Conservation (phyloP, 2,888 invertebrate genomes). For the Euphydryas editha region DNA sequence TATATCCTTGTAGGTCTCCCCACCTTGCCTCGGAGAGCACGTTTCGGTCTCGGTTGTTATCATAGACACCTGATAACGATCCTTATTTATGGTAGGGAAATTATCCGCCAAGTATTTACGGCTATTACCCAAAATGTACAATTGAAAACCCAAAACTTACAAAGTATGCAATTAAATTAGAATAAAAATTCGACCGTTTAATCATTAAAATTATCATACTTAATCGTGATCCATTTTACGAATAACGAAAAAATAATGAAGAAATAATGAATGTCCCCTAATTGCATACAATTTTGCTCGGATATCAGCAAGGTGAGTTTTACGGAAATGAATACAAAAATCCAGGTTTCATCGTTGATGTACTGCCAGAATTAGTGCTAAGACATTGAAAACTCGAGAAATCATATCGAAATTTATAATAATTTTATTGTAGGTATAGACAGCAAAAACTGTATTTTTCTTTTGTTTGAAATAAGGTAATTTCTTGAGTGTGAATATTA, state of each 20-base stretch:
- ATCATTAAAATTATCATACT: slow-evolving; percentile 5
- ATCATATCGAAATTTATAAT: slow-evolving; percentile 54
- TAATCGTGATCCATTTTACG: not conserved
- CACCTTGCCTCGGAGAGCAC: too few relatives aligned
- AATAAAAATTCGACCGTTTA: not conserved
- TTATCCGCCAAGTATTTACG: too few relatives aligned
- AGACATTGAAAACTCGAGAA: slow-evolving; percentile 59
- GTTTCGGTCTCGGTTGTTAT: too few relatives aligned
- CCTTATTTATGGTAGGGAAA: too few relatives aligned
- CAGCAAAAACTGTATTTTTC: slow-evolving; percentile 33
- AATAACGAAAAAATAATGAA: not conserved
- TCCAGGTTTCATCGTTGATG: slow-evolving; percentile 21
- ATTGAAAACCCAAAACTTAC: not conserved
- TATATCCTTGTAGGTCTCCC: too few relatives aligned
- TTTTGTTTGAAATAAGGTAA: too few relatives aligned
- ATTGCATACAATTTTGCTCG: slow-evolving; percentile 9
- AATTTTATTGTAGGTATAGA: slow-evolving; percentile 44
- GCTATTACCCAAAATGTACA: not conserved
- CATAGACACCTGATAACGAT: too few relatives aligned
- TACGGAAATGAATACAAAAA: slow-evolving; percentile 30
- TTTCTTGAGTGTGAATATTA: too few relatives aligned
- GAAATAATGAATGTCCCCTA: not conserved
- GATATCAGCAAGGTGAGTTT: slow-evolving; percentile 26
- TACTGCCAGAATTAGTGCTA: slow-evolving; percentile 50
- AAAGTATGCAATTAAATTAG: not conserved